Conservation (phyloP, 2,113 vertebrate genomes). For the Mus musculus region GRCm39 chr2:172579501-172580000, state of each 20-base stretch:
- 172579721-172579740: neutral
- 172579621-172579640: neutral
- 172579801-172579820: too few relatives aligned
- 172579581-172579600: slow-evolving; percentile 35
- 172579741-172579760: neutral
- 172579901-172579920: neutral
- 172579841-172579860: neutral
- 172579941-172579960: neutral
- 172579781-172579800: neutral
- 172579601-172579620: slow-evolving; percentile 36
- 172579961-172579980: neutral
- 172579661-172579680: neutral
- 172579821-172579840: neutral
- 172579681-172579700: slow-evolving; percentile 2
- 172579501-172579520: slow-evolving; percentile 66
- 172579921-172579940: neutral
- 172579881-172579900: neutral
- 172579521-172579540: slow-evolving; percentile 61
- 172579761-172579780: neutral
- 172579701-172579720: neutral
- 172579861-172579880: neutral
- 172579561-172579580: slow-evolving; percentile 67
- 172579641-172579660: neutral
- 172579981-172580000: neutral
- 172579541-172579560: slow-evolving; percentile 49